Percentiles rank a stretch among this genome's conserved stretches.
These are phyloP conservation scores for Sorex fumeus DNA, from an alignment of 2,113 vertebrate species.

Conservation along the genomic window DNA sequence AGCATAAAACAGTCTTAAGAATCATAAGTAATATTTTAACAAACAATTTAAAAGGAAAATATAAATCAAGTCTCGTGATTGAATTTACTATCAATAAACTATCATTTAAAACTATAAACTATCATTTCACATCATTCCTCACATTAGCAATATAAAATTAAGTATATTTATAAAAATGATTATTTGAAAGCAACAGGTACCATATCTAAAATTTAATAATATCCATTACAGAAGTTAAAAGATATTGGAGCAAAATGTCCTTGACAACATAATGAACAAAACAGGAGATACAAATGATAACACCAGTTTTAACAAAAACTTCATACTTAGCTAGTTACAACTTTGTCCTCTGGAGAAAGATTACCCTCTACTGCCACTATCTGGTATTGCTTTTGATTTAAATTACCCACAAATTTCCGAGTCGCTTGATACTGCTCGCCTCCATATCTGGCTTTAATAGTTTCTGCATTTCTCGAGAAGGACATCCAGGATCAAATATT, in stretches of 20 bases:
- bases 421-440: slow-evolving; percentile 84
- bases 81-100: too few species aligned
- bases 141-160: slow-evolving; percentile 44
- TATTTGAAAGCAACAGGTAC: slow-evolving; percentile 1
- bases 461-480: slow-evolving; percentile 91
- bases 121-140: slow-evolving; percentile 17
- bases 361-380: slow-evolving; percentile 92
- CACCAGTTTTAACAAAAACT: too few species aligned
- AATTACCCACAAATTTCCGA: slow-evolving; percentile 89
- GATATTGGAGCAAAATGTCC: slow-evolving; percentile 1
- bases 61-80: neutral
- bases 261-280: too few species aligned
- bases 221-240: slow-evolving; percentile 32
- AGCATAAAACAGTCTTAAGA: neutral
- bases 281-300: too few species aligned
- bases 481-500: slow-evolving; percentile 93
- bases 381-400: slow-evolving; percentile 97
- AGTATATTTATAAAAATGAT: slow-evolving; percentile 38
- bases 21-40: slow-evolving; percentile 9
- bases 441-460: slow-evolving; percentile 87
- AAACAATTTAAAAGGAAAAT: slow-evolving; percentile 11
- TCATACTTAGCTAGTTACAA: slow-evolving; percentile 87
- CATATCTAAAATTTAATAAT: slow-evolving; percentile 49
- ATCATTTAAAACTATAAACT: neutral
- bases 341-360: slow-evolving; percentile 93